A percentile compares a stretch with the other conserved stretches of the same genome.
phyloP scores from a whole-genome alignment of 1,140 invertebrate genomes.

The Eueides isabella region DNA sequence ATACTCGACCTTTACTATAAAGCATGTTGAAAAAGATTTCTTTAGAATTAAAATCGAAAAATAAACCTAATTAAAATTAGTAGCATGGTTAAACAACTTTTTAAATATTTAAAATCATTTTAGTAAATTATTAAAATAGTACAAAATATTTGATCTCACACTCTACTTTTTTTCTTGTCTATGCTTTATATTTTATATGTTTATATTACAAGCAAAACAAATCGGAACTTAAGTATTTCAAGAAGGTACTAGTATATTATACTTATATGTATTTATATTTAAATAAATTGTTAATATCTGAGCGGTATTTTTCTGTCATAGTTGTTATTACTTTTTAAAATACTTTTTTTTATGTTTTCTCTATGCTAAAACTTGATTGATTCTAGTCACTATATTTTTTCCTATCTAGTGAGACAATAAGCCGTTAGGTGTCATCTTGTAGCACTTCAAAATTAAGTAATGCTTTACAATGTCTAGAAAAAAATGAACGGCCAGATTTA shows the following conservation, averaged over 20 bases:
- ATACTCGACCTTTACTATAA: not conserved
- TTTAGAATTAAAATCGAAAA: not conserved
- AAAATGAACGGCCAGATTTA: no score
- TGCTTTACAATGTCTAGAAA: no score
- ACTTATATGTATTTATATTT: not conserved
- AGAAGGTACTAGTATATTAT: slow-evolving; percentile 61
- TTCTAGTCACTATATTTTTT: no score
- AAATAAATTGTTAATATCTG: no score
- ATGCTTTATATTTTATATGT: slow-evolving; percentile 29
- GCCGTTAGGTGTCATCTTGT: no score
- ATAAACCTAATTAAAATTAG: not conserved
- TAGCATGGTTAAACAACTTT: not conserved
- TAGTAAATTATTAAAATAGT: not conserved
- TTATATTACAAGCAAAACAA: slow-evolving; percentile 73
- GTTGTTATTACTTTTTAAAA: no score
- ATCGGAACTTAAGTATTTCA: slow-evolving; percentile 71
- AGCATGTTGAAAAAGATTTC: not conserved
- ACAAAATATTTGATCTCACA: not conserved
- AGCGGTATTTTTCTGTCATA: no score
- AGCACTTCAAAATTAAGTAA: no score
- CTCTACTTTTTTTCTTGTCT: not conserved
- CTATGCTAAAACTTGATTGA: no score
- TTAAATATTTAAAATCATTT: not conserved
- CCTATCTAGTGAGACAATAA: no score
- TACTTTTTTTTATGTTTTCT: no score